Evolutionary conservation across 2,888 invertebrate genomes (phyloP).

Genomic region (Conomelus anceps): DNA sequence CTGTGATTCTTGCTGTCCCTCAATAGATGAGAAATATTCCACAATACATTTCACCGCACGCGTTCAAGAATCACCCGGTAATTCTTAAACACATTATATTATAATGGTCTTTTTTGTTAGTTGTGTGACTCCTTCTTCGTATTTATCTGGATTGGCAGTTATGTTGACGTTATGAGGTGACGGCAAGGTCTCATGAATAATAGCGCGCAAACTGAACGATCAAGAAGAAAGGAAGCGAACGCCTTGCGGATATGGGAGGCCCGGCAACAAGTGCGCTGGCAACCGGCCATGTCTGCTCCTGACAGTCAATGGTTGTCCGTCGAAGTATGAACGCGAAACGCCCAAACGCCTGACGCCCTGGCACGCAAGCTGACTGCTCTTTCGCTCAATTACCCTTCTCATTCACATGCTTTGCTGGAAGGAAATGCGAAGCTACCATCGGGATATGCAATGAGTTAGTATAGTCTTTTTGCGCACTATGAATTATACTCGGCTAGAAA

Average conservation of each 20-base stretch:
- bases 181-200: not conserved
- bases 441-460: not conserved
- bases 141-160: not conserved
- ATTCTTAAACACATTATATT: not conserved
- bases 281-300: not conserved
- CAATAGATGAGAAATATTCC: no score
- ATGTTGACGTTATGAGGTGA: not conserved
- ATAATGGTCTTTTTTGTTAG: no score
- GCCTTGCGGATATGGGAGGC: not conserved
- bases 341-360: not conserved
- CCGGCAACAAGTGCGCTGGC: constrained; percentile 3
- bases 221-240: not conserved
- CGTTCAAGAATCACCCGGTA: no score
- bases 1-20: no score
- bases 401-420: not conserved
- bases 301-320: not conserved
- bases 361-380: not conserved
- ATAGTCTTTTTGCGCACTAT: not conserved
- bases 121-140: not conserved
- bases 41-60: not conserved
- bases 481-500: no score
- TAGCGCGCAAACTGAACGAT: not conserved
- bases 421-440: no score
- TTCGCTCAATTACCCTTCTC: not conserved
- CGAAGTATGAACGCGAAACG: not conserved